Percentiles rank a stretch among this genome's conserved stretches.
Evolutionary conservation across 2,113 vertebrate species (phyloP).

Genomic region (Sinocyclocheilus anshuiensis): DNA sequence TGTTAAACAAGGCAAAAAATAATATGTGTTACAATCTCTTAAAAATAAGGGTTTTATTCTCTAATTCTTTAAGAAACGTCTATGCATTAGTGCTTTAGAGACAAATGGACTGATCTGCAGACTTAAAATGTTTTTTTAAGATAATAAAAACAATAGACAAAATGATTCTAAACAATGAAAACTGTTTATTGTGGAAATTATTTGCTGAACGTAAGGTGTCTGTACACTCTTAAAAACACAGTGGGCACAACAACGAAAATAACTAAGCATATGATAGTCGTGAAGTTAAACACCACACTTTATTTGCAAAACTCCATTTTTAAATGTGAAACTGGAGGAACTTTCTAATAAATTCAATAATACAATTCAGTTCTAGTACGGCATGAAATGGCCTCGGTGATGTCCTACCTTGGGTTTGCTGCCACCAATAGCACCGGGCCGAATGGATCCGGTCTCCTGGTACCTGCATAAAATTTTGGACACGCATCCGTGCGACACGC

Average conservation of each 20-base stretch:
- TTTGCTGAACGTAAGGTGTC: background rate
- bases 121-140: no score
- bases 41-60: background rate
- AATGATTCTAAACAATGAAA: background rate
- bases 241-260: background rate
- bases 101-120: background rate
- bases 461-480: constrained; percentile 98
- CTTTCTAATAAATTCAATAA: background rate
- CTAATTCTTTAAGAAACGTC: background rate
- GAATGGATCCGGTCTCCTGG: constrained; percentile 97
- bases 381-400: background rate
- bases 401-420: constrained; percentile 96
- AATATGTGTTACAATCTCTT: background rate
- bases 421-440: constrained; percentile 95
- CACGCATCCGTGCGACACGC: constrained; percentile 97
- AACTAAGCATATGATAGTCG: background rate
- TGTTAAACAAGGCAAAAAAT: background rate
- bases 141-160: background rate
- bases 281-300: background rate
- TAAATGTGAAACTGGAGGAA: background rate
- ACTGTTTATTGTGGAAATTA: background rate
- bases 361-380: background rate
- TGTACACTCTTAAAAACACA: background rate
- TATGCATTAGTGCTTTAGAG: background rate
- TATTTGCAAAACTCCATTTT: background rate